Conservation (phyloP, 2,113 vertebrate genomes). For the Apistogramma diplotaenia region DNA sequence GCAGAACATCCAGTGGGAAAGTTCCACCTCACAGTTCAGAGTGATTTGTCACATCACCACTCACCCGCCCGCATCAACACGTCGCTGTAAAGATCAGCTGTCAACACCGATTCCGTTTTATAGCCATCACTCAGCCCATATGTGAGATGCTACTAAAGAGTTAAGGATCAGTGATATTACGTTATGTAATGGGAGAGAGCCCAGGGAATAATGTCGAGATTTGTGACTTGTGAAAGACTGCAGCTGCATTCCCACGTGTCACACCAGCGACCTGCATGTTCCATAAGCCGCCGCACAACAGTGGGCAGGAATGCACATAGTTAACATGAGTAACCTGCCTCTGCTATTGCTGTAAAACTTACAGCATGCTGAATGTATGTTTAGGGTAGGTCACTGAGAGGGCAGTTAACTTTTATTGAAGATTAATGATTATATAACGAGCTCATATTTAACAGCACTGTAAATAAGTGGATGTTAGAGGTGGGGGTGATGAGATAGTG, state of each 20-base stretch:
- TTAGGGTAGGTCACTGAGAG: background rate
- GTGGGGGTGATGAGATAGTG: background rate
- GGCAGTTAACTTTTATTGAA: background rate
- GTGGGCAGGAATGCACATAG: slow-evolving; percentile 4
- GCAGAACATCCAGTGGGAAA: background rate
- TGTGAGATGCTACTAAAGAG: slow-evolving; percentile 5
- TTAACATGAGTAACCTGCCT: slow-evolving; percentile 4
- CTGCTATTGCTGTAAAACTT: slow-evolving; percentile 12
- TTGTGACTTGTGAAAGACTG: slow-evolving; percentile 53
- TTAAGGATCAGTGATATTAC: slow-evolving; percentile 36
- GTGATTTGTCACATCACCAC: background rate
- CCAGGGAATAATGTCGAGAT: slow-evolving; percentile 58
- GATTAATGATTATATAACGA: background rate
- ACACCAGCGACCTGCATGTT: slow-evolving; percentile 22
- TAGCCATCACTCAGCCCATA: background rate
- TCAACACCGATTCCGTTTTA: slow-evolving; percentile 13
- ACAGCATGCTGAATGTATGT: background rate
- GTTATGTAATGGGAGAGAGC: slow-evolving; percentile 33
- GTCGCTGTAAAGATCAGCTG: background rate
- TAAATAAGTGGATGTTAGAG: background rate
- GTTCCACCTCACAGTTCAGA: background rate
- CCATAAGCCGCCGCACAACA: slow-evolving; percentile 31
- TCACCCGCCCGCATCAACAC: slow-evolving; percentile 2
- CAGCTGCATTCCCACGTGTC: slow-evolving; percentile 48
- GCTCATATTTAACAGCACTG: background rate